Percentiles rank a stretch among this genome's conserved stretches.
phyloP scores from a whole-genome alignment of 2,797 vertebrate genomes.

The Smutsia temminckii region DNA sequence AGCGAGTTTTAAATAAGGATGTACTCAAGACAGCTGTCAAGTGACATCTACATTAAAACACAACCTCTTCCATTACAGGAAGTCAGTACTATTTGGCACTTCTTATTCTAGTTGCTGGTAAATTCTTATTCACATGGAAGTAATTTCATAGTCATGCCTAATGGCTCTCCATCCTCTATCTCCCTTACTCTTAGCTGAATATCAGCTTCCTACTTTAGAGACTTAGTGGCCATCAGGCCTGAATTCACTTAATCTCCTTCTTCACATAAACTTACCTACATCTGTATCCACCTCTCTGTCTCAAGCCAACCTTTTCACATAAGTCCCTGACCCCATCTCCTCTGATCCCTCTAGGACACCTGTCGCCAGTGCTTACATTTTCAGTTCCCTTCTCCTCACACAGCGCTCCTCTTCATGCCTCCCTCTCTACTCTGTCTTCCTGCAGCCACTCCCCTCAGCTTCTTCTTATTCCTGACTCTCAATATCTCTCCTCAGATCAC shows the following conservation, averaged over 20 bases:
- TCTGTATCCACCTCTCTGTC: neutral
- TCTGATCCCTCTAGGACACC: neutral
- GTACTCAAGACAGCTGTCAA: conserved; percentile 32
- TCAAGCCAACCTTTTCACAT: neutral
- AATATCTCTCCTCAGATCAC: neutral
- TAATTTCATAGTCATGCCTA: conserved; percentile 35
- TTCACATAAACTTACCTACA: neutral
- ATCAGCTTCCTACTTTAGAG: neutral
- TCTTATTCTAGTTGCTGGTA: neutral
- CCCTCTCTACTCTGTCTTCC: neutral
- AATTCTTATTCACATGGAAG: conserved; percentile 26
- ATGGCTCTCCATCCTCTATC: neutral
- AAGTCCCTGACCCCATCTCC: neutral
- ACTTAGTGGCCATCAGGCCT: neutral
- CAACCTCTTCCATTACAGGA: neutral
- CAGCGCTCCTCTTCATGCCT: neutral
- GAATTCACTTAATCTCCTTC: neutral
- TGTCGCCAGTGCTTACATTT: neutral
- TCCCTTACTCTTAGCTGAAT: conserved; percentile 19
- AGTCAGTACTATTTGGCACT: neutral
- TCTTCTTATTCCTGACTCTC: neutral
- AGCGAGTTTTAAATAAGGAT: conserved; percentile 25
- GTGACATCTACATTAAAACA: neutral
- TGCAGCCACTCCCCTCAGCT: neutral
- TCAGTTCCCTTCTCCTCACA: neutral